Evolutionary conservation across 2,797 vertebrate species (phyloP).

Genomic region (Acomys russatus): DNA sequence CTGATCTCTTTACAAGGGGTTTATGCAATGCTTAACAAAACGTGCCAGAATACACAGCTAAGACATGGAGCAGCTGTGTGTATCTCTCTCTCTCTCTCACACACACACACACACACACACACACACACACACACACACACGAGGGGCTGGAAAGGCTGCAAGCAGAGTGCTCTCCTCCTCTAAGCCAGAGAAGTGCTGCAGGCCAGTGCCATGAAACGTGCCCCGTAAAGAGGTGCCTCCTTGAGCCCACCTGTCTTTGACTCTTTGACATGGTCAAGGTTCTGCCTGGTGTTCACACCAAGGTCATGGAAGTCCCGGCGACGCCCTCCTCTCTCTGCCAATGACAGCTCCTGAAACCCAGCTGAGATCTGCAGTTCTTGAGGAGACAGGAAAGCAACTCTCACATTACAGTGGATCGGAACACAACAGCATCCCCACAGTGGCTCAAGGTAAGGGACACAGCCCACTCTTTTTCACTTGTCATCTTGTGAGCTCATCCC

Average conservation of each 20-base stretch:
- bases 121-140: background rate
- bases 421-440: background rate
- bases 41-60: background rate
- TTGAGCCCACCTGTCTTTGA: conserved; percentile 93
- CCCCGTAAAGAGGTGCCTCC: background rate
- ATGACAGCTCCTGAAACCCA: conserved; percentile 94
- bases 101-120: background rate
- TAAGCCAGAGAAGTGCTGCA: background rate
- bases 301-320: conserved; percentile 93
- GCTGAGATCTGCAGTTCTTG: conserved; percentile 91
- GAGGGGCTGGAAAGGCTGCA: background rate
- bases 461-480: background rate
- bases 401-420: accelerated
- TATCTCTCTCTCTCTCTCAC: too few relatives aligned
- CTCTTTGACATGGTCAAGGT: conserved; percentile 94
- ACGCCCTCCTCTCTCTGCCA: conserved; percentile 94
- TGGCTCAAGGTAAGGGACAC: background rate
- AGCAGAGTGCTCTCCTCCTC: background rate
- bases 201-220: background rate
- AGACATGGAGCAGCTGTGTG: background rate
- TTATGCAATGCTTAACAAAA: background rate
- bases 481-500: background rate
- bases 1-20: background rate
- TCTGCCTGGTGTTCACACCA: conserved; percentile 93
- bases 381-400: background rate